Percentiles rank a stretch among this genome's conserved stretches.
Evolutionary conservation across 92 coral and sea anemone species (phyloP).

Genomic region (Actinernus sp.): DNA sequence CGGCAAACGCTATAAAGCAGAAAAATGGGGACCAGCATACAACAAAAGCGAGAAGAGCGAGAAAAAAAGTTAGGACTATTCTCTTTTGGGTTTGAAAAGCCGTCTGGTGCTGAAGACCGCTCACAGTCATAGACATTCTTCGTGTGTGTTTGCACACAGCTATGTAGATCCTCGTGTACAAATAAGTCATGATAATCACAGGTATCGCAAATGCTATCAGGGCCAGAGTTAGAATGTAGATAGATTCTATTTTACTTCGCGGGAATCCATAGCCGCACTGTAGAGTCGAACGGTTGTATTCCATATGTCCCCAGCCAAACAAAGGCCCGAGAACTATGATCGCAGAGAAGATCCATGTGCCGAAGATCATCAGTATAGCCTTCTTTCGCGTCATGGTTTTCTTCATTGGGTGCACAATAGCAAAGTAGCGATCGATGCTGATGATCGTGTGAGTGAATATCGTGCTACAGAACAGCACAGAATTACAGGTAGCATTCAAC

Average conservation of each 20-base stretch:
- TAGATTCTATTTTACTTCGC: constrained; percentile 42
- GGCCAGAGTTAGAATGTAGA: constrained; percentile 67
- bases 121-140: constrained; percentile 62
- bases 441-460: constrained; percentile 84
- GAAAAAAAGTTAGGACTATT: constrained; percentile 75
- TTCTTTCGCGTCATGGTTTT: constrained; percentile 74
- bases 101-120: constrained; percentile 30
- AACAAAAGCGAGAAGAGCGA: constrained; percentile 77
- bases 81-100: constrained; percentile 53
- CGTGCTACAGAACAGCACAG: constrained; percentile 77
- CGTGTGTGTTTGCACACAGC: constrained; percentile 69
- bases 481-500: constrained; percentile 69
- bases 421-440: constrained; percentile 80
- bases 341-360: constrained; percentile 69
- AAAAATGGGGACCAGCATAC: constrained; percentile 88
- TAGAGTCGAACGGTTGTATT: constrained; percentile 73
- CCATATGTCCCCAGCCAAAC: constrained; percentile 85
- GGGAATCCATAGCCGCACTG: constrained; percentile 90
- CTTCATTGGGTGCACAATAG: constrained; percentile 84
- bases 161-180: constrained; percentile 58
- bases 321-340: constrained; percentile 71
- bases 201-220: constrained; percentile 70
- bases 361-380: constrained; percentile 58
- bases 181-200: constrained; percentile 65
- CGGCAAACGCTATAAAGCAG: constrained; percentile 73